Evolutionary conservation across 2,797 vertebrate species (phyloP).

Genomic region (Mus minutoides): DNA sequence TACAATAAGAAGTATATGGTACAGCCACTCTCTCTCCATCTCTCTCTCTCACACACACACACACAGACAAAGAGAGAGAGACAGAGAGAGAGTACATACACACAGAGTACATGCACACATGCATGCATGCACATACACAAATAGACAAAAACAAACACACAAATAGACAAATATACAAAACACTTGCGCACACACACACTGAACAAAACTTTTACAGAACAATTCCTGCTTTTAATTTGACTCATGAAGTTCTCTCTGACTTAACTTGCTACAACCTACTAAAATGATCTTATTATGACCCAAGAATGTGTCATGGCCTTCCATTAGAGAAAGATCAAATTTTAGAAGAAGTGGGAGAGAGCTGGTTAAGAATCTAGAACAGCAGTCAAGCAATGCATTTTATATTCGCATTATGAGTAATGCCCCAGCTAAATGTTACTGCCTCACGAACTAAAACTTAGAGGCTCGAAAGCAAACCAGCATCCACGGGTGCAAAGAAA

Average conservation of each 20-base stretch:
- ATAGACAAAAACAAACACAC: background rate
- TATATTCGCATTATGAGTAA: background rate
- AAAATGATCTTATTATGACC: background rate
- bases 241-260: background rate
- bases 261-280: slow-evolving; percentile 13
- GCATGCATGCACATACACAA: rapidly evolving
- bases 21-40: no score
- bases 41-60: no score
- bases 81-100: no score
- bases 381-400: background rate
- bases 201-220: background rate
- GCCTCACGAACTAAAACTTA: background rate
- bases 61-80: no score
- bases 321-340: slow-evolving; percentile 39
- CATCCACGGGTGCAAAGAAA: background rate
- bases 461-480: background rate
- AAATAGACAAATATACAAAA: background rate
- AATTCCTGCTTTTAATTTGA: background rate
- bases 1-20: background rate
- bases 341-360: background rate
- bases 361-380: background rate
- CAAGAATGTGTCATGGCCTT: slow-evolving; percentile 12
- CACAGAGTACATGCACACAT: background rate
- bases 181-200: background rate
- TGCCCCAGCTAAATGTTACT: background rate